A percentile compares a stretch with the other conserved stretches of the same genome.
Conservation (phyloP, 2,113 vertebrate genomes). For the Leucopsar rothschildi region DNA sequence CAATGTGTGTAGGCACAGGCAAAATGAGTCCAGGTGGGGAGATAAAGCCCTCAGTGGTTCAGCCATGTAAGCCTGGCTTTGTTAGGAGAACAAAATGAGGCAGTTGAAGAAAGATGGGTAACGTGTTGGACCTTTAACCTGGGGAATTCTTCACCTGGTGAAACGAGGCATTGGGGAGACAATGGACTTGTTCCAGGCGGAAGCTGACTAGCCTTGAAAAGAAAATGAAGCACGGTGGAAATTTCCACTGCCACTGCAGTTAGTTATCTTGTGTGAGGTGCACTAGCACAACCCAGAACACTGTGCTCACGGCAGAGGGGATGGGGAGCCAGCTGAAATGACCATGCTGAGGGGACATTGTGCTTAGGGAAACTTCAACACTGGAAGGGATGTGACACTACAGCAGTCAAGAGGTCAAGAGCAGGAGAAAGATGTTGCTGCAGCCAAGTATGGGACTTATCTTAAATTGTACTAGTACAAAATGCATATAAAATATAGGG, state of each 20-base stretch:
- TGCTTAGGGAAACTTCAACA: neutral
- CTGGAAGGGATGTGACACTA: neutral
- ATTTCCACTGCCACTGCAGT: neutral
- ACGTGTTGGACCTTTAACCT: neutral
- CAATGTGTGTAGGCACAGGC: neutral
- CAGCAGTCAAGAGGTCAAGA: neutral
- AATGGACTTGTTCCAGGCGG: neutral
- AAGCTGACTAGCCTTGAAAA: neutral
- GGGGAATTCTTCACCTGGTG: neutral
- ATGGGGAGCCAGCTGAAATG: neutral
- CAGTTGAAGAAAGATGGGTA: neutral
- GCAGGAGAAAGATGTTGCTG: neutral
- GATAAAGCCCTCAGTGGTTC: neutral
- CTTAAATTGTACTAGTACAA: neutral
- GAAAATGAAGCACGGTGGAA: neutral
- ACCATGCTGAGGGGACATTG: neutral
- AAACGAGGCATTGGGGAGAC: neutral
- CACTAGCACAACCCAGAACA: neutral
- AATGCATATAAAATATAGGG: neutral
- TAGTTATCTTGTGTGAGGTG: neutral
- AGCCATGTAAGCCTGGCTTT: neutral
- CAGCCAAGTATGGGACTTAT: neutral
- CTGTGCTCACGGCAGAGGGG: neutral
- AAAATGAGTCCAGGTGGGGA: conserved; percentile 14
- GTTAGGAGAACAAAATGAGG: neutral